Evolutionary conservation across 2,113 vertebrate species (phyloP).

Genomic region (Psittacula cyanocephala): DNA sequence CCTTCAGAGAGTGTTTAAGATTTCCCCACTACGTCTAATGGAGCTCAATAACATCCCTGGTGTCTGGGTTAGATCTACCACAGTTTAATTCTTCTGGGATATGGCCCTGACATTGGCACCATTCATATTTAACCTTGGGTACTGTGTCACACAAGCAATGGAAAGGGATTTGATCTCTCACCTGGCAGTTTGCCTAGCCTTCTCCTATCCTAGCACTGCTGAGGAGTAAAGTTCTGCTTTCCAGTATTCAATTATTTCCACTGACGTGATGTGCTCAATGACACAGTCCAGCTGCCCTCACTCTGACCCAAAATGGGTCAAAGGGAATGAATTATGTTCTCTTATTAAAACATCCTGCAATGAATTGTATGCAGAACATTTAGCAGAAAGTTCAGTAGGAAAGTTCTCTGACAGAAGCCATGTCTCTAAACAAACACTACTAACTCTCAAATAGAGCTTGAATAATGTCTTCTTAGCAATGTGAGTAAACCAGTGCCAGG

Average conservation of each 20-base stretch:
- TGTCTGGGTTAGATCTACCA: neutral
- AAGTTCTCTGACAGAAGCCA: neutral
- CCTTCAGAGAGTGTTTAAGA: neutral
- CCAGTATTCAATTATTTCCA: neutral
- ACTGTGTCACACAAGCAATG: neutral
- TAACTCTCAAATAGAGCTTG: neutral
- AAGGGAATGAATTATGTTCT: neutral
- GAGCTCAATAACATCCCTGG: neutral
- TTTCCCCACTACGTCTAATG: neutral
- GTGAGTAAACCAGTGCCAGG: neutral
- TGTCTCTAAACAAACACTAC: neutral
- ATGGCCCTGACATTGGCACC: neutral
- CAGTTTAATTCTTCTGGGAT: neutral
- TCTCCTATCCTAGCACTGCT: fast-evolving
- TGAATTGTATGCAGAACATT: neutral
- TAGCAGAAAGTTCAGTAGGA: neutral
- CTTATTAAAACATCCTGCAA: neutral
- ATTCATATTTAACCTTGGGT: neutral
- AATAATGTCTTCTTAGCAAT: neutral
- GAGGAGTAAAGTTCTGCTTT: neutral
- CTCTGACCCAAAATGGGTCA: neutral
- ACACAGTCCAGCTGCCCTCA: neutral
- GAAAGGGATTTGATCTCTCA: neutral
- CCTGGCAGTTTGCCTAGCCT: neutral
- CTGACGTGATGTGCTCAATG: neutral